phyloP scores from a whole-genome alignment of 2,888 invertebrate genomes.

The Epiblema foenella region DNA sequence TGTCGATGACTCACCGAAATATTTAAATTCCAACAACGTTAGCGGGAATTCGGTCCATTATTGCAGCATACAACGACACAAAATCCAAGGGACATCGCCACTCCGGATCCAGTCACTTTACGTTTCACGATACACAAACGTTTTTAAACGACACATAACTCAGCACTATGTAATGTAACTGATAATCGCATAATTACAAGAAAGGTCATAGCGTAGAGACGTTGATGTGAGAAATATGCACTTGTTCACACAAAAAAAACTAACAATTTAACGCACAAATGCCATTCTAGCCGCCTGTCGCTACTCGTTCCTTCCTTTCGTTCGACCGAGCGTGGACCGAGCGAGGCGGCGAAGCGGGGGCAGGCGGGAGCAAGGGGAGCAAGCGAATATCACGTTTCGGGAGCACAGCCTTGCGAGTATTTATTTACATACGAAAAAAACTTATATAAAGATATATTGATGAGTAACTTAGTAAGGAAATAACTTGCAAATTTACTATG shows the following conservation, averaged over 20 bases:
- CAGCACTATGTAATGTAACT: conserved; percentile 52
- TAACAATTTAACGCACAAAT: conserved; percentile 78
- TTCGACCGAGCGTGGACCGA: conserved; percentile 56
- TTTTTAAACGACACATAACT: conserved; percentile 67
- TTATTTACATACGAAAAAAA: conserved; percentile 26
- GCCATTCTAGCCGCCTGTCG: conserved; percentile 64
- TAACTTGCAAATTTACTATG: neutral
- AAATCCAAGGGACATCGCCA: conserved; percentile 72
- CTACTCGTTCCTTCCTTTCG: conserved; percentile 59
- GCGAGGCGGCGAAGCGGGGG: conserved; percentile 56
- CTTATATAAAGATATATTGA: neutral
- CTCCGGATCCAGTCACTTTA: conserved; percentile 69
- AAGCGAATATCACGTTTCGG: conserved; percentile 55
- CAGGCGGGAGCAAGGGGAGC: conserved; percentile 51
- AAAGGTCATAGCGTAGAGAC: conserved; percentile 60
- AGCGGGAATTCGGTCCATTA: conserved; percentile 79
- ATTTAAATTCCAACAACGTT: conserved; percentile 82
- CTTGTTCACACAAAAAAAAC: conserved; percentile 75
- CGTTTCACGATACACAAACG: conserved; percentile 67
- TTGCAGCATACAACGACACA: conserved; percentile 71
- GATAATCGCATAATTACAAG: conserved; percentile 59
- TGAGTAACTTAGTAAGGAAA: neutral
- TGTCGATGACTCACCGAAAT: conserved; percentile 81
- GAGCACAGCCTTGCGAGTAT: conserved; percentile 41
- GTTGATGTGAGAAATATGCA: conserved; percentile 70